Base-by-base conservation (phyloP, 2,113 vertebrate genomes). In the Prionailurus viverrinus region DNA sequence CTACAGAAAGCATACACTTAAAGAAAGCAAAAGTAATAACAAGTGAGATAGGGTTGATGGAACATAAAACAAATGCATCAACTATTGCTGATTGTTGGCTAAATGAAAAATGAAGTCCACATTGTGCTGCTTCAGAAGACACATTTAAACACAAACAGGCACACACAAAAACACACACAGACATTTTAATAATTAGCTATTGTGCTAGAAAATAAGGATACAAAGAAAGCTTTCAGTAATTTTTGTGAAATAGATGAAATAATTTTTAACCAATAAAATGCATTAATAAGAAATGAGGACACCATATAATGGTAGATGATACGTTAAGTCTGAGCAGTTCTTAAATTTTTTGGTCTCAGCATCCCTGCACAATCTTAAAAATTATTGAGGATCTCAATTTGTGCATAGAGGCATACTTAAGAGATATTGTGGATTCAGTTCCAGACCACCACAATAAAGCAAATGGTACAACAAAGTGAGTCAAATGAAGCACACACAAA, bases 71-170 rank as follows among this genome's bases (percentile, higher is more conserved):
- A 41, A 80, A 80, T 61, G 61, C n/a, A 69, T 83, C 36, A 36
- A 61, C 74, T 80, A 55, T 76, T 63, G 65, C 76, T 85, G 71
- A 95, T 80, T 80, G 39, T 58, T 92, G 71, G 7, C 58, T 80
- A 12, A 55, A 36, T 66, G 94, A 80, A 89, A 96, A 80, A 85
- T 51, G 31, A 87, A 93, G n/a, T 71, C 55, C 23, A 82, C 68
- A 41, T 69, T 36, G 66, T 69, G 29, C 10, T 27, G 33, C 36
- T 48, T 88, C 36, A 53, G 82, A 96, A 94, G 91, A 78, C 68
- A 74, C 31, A 39, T 55, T 85, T 91, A 88, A 79, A 74, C 39
- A 78, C 36, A 69, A 61, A 82, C 13, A 66, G 45, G 76, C 31
- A 51, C 36, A 27, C 29, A 58, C 6, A 63, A 45, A 74, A 31